Base-by-base conservation (phyloP, 2,797 vertebrate species). In the Poeciliopsis paucimaculata region DNA sequence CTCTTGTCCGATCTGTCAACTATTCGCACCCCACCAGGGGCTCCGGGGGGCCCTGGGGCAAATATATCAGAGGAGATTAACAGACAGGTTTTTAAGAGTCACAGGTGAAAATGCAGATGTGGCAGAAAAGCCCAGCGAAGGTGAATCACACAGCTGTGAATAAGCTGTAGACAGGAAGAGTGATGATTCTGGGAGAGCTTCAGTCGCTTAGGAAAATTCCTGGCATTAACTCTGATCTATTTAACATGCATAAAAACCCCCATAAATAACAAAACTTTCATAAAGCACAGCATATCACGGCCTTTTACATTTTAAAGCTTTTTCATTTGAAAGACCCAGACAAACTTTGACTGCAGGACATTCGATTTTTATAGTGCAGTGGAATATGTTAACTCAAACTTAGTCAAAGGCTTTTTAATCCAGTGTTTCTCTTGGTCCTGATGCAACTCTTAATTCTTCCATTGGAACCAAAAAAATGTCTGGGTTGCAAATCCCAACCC, bases 11-110 rank as follows among this genome's bases (percentile, higher is more conserved):
- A 95, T 64, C 96, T 95, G 43, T 98, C 94, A 87, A 96, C 95
- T 89, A 98, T 92, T 90, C 96, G 95, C 77, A 99, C 92, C 68
- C 98, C 98, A 73, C 97, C 97, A 4, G 98, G 98, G 57, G 98
- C 96, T 31, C 98, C 98, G 0, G 98, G 98, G 57, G 98, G 97
- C 73, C 98, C 98, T 99, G 84, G 23, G 9, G 62, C 31, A 11
- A 53, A 53, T 26, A 53, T 26, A 53, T 26, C n/a, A 66, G 75
- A 73, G 12, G 23, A 60, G 20, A 71, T 77, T 4, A 71, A 57
- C 46, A 82, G 57, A 73, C 41, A 3, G 31, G 28, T 34, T 73
- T 73, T 34, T 15, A 79, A n/a, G 28, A 28, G 36, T 39, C 47
- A 79, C 28, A 18, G 23, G 72, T 73, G 72, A 71, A 36, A 74